A percentile compares a stretch with the other conserved stretches of the same genome.
Conservation (phyloP, 2,888 invertebrate genomes). For the Keiferia lycopersicella region DNA sequence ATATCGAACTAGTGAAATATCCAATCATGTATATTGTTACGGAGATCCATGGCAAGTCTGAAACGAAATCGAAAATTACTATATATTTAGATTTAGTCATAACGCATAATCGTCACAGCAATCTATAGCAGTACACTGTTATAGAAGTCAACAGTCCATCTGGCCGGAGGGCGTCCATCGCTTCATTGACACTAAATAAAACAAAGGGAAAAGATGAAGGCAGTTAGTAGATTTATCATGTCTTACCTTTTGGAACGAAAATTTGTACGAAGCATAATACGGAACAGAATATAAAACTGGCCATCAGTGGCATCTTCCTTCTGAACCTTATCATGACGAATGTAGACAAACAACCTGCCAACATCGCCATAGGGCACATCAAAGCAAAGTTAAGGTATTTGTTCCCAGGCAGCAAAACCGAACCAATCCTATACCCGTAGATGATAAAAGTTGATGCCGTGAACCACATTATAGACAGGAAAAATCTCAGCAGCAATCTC, state of each 20-base stretch:
- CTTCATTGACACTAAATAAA: too few relatives aligned
- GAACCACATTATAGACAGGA: constrained; percentile 57
- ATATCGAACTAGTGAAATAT: constrained; percentile 73
- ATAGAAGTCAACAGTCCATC: too few relatives aligned
- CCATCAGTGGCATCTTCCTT: constrained; percentile 13
- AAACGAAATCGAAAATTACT: not conserved
- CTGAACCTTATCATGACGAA: not conserved
- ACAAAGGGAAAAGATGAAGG: too few relatives aligned
- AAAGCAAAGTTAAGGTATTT: constrained; percentile 88
- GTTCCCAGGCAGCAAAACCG: constrained; percentile 87
- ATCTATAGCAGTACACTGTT: too few relatives aligned
- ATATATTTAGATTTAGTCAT: too few relatives aligned
- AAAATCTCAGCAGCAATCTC: constrained; percentile 48
- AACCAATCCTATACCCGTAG: constrained; percentile 80
- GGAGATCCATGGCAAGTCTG: not conserved
- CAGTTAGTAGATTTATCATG: too few relatives aligned
- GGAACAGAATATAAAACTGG: not conserved
- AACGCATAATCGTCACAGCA: too few relatives aligned
- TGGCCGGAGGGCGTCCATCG: too few relatives aligned
- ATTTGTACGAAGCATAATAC: constrained; percentile 13
- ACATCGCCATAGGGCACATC: constrained; percentile 79
- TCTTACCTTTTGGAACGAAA: constrained; percentile 17
- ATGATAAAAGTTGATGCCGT: constrained; percentile 49
- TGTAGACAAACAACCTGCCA: constrained; percentile 49
- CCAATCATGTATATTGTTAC: not conserved